phyloP scores from a whole-genome alignment of 2,113 vertebrate species.

The Nothobranchius kuhntae region DNA sequence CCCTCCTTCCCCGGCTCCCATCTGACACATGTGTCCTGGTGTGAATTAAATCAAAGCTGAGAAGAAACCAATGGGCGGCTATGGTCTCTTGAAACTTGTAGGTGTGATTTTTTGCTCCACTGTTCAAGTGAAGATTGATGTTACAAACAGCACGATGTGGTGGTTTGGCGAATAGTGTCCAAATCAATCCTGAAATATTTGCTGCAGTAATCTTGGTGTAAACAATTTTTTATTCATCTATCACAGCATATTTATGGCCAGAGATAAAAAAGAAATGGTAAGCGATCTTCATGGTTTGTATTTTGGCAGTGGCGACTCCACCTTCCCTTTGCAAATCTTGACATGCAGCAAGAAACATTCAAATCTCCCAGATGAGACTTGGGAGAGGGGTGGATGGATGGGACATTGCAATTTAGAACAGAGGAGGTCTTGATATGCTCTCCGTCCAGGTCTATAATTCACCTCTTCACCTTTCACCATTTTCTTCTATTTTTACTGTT shows the following conservation, averaged over 20 bases:
- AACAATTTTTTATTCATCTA: neutral
- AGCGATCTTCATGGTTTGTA: too few species aligned
- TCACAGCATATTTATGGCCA: neutral
- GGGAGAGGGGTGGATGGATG: slow-evolving; percentile 3
- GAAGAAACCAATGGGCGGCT: slow-evolving; percentile 5
- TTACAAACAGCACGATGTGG: slow-evolving; percentile 5
- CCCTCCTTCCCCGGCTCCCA: slow-evolving; percentile 11
- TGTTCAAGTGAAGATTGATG: slow-evolving; percentile 5
- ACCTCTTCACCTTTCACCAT: slow-evolving; percentile 10
- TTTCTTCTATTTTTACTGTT: neutral
- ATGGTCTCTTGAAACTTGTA: slow-evolving; percentile 45
- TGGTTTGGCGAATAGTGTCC: too few species aligned
- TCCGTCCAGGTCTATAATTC: slow-evolving; percentile 16
- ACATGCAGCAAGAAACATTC: neutral
- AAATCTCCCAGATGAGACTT: slow-evolving; percentile 42
- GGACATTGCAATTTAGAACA: neutral
- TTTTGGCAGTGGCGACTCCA: too few species aligned
- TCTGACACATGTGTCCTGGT: slow-evolving; percentile 67
- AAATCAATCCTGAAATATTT: too few species aligned
- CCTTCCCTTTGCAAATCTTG: too few species aligned
- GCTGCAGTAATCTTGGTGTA: too few species aligned
- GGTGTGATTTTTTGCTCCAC: slow-evolving; percentile 24
- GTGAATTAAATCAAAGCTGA: slow-evolving; percentile 68
- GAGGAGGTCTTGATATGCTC: slow-evolving; percentile 4
- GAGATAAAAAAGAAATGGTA: neutral